phyloP scores from a whole-genome alignment of 2,888 invertebrate species.

The Sinohyriopsis cumingii region DNA sequence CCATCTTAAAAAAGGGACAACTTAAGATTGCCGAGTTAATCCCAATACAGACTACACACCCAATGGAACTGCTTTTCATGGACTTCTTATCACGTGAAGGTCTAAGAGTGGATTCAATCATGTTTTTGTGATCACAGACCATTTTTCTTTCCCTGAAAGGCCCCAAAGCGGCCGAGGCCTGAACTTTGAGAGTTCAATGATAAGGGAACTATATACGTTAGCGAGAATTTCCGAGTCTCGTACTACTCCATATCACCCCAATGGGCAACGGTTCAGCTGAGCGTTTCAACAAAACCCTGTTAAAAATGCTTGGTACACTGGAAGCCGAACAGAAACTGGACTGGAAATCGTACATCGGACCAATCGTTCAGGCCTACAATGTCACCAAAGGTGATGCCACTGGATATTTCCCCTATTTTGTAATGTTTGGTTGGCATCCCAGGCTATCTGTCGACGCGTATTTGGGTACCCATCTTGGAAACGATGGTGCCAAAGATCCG shows the following conservation, averaged over 20 bases:
- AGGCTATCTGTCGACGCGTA: slow-evolving; percentile 14
- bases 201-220: slow-evolving; percentile 10
- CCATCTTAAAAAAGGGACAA: neutral
- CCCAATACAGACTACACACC: slow-evolving; percentile 8
- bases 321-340: slow-evolving; percentile 7
- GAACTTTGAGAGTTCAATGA: slow-evolving; percentile 22
- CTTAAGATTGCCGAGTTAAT: slow-evolving; percentile 6
- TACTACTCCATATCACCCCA: slow-evolving; percentile 23
- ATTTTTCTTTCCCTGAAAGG: slow-evolving; percentile 21
- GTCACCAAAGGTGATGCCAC: slow-evolving; percentile 12
- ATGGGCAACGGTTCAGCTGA: slow-evolving; percentile 18
- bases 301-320: slow-evolving; percentile 21
- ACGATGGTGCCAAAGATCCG: neutral
- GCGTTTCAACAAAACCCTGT: slow-evolving; percentile 18
- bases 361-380: slow-evolving; percentile 19
- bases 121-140: slow-evolving; percentile 17
- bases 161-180: slow-evolving; percentile 18
- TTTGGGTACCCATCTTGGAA: neutral
- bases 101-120: slow-evolving; percentile 13
- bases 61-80: slow-evolving; percentile 26
- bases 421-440: slow-evolving; percentile 21
- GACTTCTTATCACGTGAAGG: slow-evolving; percentile 24
- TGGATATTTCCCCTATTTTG: slow-evolving; percentile 8
- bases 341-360: slow-evolving; percentile 12
- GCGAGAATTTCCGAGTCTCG: slow-evolving; percentile 12